Percentiles rank a stretch among this genome's conserved stretches.
These are phyloP conservation scores for Oithona nana DNA, from an alignment of 2,888 invertebrate genomes.

Conservation along the genomic window DNA sequence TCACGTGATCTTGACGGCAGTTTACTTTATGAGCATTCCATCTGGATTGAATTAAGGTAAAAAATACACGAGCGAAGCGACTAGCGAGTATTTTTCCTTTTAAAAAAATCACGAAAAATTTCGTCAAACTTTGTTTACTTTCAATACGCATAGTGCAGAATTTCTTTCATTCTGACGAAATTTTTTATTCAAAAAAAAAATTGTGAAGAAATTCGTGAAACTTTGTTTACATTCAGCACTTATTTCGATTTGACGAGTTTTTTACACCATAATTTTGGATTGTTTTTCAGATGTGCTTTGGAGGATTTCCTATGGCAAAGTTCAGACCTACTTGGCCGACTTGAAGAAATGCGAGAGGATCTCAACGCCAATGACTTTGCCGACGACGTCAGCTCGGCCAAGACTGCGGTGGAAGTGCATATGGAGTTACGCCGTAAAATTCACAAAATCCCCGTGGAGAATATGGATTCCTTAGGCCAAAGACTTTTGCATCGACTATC, in stretches of 20 bases:
- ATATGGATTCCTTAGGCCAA: conserved; percentile 70
- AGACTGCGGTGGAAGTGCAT: conserved; percentile 78
- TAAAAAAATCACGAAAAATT: too few relatives aligned
- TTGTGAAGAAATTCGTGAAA: too few relatives aligned
- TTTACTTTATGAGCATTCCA: conserved; percentile 81
- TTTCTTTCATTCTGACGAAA: too few relatives aligned
- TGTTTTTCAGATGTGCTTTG: too few relatives aligned
- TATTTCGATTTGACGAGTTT: too few relatives aligned
- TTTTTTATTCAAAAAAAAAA: too few relatives aligned
- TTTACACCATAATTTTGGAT: too few relatives aligned
- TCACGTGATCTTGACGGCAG: conserved; percentile 85
- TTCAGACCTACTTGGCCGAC: conserved; percentile 69
- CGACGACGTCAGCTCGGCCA: conserved; percentile 77
- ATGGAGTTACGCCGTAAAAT: conserved; percentile 84
- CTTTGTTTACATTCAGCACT: too few relatives aligned
- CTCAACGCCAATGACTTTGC: conserved; percentile 81
- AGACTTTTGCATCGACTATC: conserved; percentile 35
- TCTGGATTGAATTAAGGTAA: conserved; percentile 87
- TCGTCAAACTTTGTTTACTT: too few relatives aligned
- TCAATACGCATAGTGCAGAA: too few relatives aligned
- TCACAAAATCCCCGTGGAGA: conserved; percentile 78
- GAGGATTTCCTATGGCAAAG: conserved; percentile 95
- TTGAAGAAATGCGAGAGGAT: conserved; percentile 83
- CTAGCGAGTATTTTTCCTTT: too few relatives aligned
- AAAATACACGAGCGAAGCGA: too few relatives aligned